Base-by-base conservation (phyloP, 2,888 invertebrate genomes). In the Tipula unca region DNA sequence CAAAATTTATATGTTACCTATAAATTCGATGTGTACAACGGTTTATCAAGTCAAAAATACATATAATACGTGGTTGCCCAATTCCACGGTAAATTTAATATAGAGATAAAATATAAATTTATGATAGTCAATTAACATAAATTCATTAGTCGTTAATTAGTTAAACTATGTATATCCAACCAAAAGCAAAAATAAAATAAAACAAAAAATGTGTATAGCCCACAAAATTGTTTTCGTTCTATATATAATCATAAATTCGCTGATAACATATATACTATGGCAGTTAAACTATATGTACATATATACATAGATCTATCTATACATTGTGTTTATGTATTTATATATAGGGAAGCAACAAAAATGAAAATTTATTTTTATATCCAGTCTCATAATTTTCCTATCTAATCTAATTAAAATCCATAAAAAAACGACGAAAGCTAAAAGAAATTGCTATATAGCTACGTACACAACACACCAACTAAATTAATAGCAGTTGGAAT, bases 301-400 rank as follows among this genome's bases (percentile, higher is more conserved):
- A n/a, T n/a, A n/a, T n/a, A n/a, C n/a, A n/a, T 25, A 69, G n/a
- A 48, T 48, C n/a, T 48, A 48, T 48, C n/a, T 48, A 48, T n/a
- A n/a, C n/a, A 48, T 0, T 17, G 48, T 48, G 48, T n/a, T 10
- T 10, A 10, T 10, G 39, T 54, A 17, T 54, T 6, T 13, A 10
- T 25, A 69, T 69, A 69, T 25, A 69, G 69, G 69, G 69, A 69
- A 69, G 69, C 1, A 69, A 69, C 8, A 8, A 25, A 69, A 69
- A 69, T 69, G 69, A 69, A 69, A 69, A 69, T 69, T 69, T 69
- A 69, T 69, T 69, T n/a, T 69, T 69, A 69, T 69, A 69, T 69
- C 69, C 69, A 25, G 25, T 69, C 69, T 69, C 69, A 69, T 69
- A 69, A 69, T 25, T 69, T 69, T 69, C 69, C 69, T 69, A 69